A percentile compares a stretch with the other conserved stretches of the same genome.
Evolutionary conservation across 2,797 vertebrate species (phyloP).

Genomic region (Prunella strophiata): DNA sequence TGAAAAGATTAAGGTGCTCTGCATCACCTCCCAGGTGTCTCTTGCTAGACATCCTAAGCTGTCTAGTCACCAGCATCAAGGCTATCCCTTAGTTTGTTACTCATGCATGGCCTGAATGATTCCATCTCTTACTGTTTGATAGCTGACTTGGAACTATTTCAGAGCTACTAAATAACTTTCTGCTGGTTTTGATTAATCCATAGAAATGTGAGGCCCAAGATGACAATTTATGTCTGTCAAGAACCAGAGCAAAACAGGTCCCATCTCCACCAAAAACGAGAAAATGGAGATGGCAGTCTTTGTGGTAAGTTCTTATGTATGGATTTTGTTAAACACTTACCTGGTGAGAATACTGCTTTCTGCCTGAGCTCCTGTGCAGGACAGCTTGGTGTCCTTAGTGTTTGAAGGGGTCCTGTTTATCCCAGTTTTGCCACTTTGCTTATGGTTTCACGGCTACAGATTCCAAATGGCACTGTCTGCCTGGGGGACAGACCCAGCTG

Average conservation of each 20-base stretch:
- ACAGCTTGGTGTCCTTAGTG: not conserved
- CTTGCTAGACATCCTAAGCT: not conserved
- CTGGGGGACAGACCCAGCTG: not conserved
- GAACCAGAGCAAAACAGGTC: conserved; percentile 83
- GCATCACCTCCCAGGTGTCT: not conserved
- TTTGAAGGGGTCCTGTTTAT: not conserved
- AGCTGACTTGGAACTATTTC: not conserved
- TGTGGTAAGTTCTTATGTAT: conserved; percentile 72
- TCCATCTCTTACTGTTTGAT: not conserved
- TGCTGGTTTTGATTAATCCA: conserved; percentile 4
- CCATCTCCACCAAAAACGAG: conserved; percentile 78
- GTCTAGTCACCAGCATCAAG: not conserved
- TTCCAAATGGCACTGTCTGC: not conserved
- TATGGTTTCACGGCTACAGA: not conserved
- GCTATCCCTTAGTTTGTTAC: not conserved
- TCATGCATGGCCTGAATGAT: not conserved
- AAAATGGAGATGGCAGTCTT: conserved; percentile 75
- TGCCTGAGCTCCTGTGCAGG: not conserved
- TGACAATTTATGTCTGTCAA: conserved; percentile 93
- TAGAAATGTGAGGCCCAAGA: conserved; percentile 88
- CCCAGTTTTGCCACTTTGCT: not conserved
- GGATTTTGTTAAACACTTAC: not conserved
- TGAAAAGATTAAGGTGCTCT: not conserved
- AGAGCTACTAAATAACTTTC: not conserved
- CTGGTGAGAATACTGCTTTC: not conserved